Evolutionary conservation across 2,113 vertebrate genomes (phyloP).

Genomic region (Mirza zaza): DNA sequence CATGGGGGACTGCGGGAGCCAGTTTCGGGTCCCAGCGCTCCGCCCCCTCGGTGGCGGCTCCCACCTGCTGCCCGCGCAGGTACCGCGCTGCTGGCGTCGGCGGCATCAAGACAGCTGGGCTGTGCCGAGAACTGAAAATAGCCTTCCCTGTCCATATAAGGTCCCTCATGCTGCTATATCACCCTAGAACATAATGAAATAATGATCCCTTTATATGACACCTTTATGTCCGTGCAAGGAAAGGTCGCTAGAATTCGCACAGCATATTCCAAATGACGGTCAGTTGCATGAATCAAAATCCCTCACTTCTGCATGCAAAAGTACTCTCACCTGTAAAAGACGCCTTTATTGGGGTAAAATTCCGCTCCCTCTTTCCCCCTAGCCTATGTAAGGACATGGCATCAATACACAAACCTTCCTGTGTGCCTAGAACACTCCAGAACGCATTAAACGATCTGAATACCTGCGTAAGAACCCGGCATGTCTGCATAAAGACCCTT

Average conservation of each 20-base stretch:
- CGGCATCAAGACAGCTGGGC: fast-evolving
- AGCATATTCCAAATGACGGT: neutral
- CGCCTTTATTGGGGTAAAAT: neutral
- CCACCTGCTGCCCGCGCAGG: slow-evolving; percentile 31
- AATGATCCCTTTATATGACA: neutral
- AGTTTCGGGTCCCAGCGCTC: fast-evolving
- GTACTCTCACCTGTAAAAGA: neutral
- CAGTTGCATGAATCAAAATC: neutral
- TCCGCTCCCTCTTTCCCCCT: too few species aligned
- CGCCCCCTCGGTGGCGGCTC: neutral
- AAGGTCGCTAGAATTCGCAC: neutral
- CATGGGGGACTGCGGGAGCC: slow-evolving; percentile 13
- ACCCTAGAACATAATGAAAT: too few species aligned
- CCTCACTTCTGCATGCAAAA: neutral
- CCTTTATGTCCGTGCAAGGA: neutral
- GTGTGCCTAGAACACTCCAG: fast-evolving
- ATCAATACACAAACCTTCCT: neutral
- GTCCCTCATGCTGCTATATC: neutral
- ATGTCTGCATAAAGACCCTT: neutral
- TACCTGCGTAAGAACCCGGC: neutral
- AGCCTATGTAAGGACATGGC: neutral
- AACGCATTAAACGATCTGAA: fast-evolving
- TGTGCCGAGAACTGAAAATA: neutral
- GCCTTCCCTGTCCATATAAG: neutral
- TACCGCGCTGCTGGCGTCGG: neutral